Conservation (phyloP, 2,797 vertebrate species). For the Sebastes hopkinsi region DNA sequence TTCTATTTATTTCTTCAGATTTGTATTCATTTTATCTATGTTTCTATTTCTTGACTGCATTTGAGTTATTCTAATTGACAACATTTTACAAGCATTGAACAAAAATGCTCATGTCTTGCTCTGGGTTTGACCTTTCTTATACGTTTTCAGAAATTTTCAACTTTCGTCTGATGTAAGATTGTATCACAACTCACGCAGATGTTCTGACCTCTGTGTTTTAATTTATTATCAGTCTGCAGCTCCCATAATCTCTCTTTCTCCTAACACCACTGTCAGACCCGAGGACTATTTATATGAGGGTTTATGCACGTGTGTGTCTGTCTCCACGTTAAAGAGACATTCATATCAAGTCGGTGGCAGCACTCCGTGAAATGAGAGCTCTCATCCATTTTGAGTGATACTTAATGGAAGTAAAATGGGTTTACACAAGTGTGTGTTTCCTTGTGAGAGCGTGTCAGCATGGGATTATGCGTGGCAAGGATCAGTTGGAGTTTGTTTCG, state of each 20-base stretch:
- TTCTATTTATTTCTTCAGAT: not conserved
- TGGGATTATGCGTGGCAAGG: conserved; percentile 44
- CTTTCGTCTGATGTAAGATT: conserved; percentile 19
- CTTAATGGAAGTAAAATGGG: conserved; percentile 69
- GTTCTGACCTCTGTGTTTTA: conserved; percentile 35
- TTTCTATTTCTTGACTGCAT: not conserved
- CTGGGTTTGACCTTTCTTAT: conserved; percentile 3
- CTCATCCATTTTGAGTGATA: conserved; percentile 61
- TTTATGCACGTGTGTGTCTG: conserved; percentile 13
- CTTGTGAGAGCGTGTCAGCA: conserved; percentile 20
- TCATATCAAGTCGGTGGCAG: conserved; percentile 43
- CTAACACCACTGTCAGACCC: not conserved
- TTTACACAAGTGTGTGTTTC: conserved; percentile 57
- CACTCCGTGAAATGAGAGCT: conserved; percentile 55
- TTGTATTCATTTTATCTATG: not conserved
- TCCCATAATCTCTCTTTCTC: not conserved
- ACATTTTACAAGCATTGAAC: too few relatives aligned
- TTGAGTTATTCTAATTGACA: not conserved
- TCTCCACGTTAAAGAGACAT: conserved; percentile 37
- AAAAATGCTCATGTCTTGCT: not conserved
- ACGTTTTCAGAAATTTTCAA: not conserved
- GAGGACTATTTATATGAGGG: conserved; percentile 7
- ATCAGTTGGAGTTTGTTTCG: conserved; percentile 40
- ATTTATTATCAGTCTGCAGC: conserved; percentile 18
- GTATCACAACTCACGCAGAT: not conserved